A percentile compares a stretch with the other conserved stretches of the same genome.
These are phyloP conservation scores for Epirrhoe tristata DNA, from an alignment of 2,888 invertebrate genomes.

Conservation along the genomic window DNA sequence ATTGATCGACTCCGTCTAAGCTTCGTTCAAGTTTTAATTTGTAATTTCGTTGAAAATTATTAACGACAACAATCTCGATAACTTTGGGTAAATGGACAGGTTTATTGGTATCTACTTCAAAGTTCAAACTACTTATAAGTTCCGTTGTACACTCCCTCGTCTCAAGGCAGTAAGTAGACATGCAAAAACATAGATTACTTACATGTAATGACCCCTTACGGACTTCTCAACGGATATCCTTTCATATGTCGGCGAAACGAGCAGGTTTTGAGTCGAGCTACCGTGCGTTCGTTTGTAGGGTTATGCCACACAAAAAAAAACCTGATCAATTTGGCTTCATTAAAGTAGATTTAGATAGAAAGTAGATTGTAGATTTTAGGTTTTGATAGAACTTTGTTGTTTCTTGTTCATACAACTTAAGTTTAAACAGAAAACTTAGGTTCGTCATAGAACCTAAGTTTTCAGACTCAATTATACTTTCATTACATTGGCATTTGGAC, in stretches of 20 bases:
- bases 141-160: conserved; percentile 8
- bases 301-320: conserved; percentile 1
- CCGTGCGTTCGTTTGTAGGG: conserved; percentile 61
- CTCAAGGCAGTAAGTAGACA: conserved; percentile 13
- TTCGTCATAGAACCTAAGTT: too few species aligned
- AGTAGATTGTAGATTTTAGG: too few species aligned
- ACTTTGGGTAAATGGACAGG: conserved; percentile 3
- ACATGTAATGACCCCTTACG: conserved; percentile 72
- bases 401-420: too few species aligned
- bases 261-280: conserved; percentile 63
- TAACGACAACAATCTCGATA: conserved; percentile 1
- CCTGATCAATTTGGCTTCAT: background rate
- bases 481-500: background rate
- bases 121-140: conserved; percentile 14
- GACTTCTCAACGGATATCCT: conserved; percentile 78
- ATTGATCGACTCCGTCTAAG: conserved; percentile 4
- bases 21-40: conserved; percentile 6
- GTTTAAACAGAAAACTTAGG: too few species aligned
- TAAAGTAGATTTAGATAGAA: background rate
- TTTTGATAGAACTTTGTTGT: too few species aligned
- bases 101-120: background rate
- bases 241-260: conserved; percentile 71
- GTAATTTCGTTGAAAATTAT: background rate
- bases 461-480: too few species aligned
- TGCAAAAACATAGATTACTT: conserved; percentile 64